These are phyloP conservation scores for Hermetia illucens DNA, from an alignment of 1,140 invertebrate genomes.

Conservation along the genomic window DNA sequence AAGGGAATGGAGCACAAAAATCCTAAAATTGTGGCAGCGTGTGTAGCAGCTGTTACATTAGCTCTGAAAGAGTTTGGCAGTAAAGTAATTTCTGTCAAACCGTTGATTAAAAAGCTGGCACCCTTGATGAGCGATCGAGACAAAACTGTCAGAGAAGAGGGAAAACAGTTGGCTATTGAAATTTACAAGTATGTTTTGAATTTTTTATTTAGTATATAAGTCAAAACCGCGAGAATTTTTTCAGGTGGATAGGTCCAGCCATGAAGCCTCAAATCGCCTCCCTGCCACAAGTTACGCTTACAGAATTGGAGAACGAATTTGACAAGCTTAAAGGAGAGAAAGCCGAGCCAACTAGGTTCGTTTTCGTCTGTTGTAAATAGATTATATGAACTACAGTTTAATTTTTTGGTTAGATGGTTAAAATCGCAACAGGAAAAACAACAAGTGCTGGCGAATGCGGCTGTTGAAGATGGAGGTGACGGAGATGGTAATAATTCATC, in stretches of 20 bases:
- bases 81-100: slow-evolving; percentile 81
- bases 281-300: slow-evolving; percentile 77
- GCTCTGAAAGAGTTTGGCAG: slow-evolving; percentile 80
- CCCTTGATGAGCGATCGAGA: slow-evolving; percentile 80
- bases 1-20: slow-evolving; percentile 93
- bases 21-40: slow-evolving; percentile 84
- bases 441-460: slow-evolving; percentile 40
- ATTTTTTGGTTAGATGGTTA: slow-evolving; percentile 45
- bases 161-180: slow-evolving; percentile 77
- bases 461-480: slow-evolving; percentile 34
- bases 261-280: slow-evolving; percentile 74
- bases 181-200: slow-evolving; percentile 52
- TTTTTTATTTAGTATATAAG: slow-evolving; percentile 2
- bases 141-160: slow-evolving; percentile 82
- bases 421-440: slow-evolving; percentile 79
- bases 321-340: slow-evolving; percentile 55
- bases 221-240: too few relatives aligned
- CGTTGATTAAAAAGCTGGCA: slow-evolving; percentile 75
- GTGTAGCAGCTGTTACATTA: slow-evolving; percentile 58
- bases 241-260: slow-evolving; percentile 73
- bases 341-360: slow-evolving; percentile 42
- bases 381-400: not conserved
- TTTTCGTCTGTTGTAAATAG: not conserved
- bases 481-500: slow-evolving; percentile 28
- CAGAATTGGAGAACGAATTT: slow-evolving; percentile 82